phyloP scores from a whole-genome alignment of 1,140 invertebrate genomes.

The Vanessa tameamea region DNA sequence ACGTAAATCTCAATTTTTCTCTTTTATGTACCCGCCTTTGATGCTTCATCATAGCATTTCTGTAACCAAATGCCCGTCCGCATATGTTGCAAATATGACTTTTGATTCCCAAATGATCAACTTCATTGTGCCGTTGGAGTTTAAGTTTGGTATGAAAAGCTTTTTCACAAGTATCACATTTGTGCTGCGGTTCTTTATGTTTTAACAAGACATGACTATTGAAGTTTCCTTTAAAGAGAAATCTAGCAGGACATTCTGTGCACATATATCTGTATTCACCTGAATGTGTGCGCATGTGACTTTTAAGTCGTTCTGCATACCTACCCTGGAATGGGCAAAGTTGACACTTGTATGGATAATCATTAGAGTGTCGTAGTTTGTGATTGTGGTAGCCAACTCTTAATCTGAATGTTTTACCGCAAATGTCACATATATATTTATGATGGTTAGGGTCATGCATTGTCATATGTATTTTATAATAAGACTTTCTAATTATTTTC shows the following conservation, averaged over 20 bases:
- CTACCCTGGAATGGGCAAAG: slow-evolving; percentile 69
- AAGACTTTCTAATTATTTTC: slow-evolving; percentile 61
- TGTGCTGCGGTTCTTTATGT: slow-evolving; percentile 69
- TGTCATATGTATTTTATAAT: slow-evolving; percentile 66
- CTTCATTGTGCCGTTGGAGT: slow-evolving; percentile 66
- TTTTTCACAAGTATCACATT: slow-evolving; percentile 67
- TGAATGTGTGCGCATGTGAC: slow-evolving; percentile 78
- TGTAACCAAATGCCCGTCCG: slow-evolving; percentile 79
- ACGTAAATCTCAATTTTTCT: slow-evolving; percentile 54
- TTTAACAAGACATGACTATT: slow-evolving; percentile 72
- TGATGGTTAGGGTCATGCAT: slow-evolving; percentile 68
- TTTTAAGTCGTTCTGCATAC: slow-evolving; percentile 66
- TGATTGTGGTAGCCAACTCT: slow-evolving; percentile 68
- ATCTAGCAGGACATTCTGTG: slow-evolving; percentile 78
- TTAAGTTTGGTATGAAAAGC: slow-evolving; percentile 62
- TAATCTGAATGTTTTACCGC: slow-evolving; percentile 71
- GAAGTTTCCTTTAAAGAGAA: slow-evolving; percentile 79
- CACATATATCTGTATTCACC: slow-evolving; percentile 79
- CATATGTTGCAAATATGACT: slow-evolving; percentile 79
- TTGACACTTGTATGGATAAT: slow-evolving; percentile 68
- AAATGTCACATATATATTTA: slow-evolving; percentile 72
- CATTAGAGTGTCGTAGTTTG: slow-evolving; percentile 60
- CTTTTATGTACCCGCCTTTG: slow-evolving; percentile 78
- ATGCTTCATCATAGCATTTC: slow-evolving; percentile 78
- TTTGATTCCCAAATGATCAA: slow-evolving; percentile 78